Conservation (phyloP, 2,888 invertebrate species). For the Amphimallon solstitiale region DNA sequence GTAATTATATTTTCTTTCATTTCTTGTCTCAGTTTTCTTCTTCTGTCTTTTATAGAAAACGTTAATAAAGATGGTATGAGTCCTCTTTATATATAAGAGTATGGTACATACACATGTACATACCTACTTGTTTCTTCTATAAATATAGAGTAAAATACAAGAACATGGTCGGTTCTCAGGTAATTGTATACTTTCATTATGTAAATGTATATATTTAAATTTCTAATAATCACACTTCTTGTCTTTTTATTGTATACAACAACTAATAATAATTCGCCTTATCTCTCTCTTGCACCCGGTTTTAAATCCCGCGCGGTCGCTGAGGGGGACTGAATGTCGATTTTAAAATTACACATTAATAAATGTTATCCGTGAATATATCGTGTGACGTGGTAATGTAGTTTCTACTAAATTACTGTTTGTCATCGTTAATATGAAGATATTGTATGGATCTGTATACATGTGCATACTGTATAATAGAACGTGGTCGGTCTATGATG, state of each 20-base stretch:
- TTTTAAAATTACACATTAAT: constrained; percentile 40
- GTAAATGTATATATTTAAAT: constrained; percentile 39
- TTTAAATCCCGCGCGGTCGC: background rate
- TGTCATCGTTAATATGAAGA: background rate
- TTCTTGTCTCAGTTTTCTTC: background rate
- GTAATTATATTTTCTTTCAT: background rate
- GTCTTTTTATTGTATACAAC: background rate
- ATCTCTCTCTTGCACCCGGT: background rate
- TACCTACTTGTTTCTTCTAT: background rate
- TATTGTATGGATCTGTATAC: too few relatives aligned
- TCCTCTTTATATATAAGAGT: background rate
- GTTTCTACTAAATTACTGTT: constrained; percentile 41
- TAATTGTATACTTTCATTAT: constrained; percentile 41
- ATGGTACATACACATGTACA: background rate
- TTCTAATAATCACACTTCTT: constrained; percentile 41
- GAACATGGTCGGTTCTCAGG: constrained; percentile 8
- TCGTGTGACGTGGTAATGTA: constrained; percentile 32
- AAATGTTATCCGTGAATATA: constrained; percentile 39
- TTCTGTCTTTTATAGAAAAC: background rate
- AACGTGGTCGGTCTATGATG: too few relatives aligned
- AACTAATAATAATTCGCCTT: background rate
- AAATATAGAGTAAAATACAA: constrained; percentile 9
- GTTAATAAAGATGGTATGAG: background rate
- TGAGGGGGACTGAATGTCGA: background rate
- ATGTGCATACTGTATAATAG: too few relatives aligned